Evolutionary conservation across 2,797 vertebrate genomes (phyloP), one percentile per base, ranked within the genome.

Genomic region (Acipenser ruthenus): DNA sequence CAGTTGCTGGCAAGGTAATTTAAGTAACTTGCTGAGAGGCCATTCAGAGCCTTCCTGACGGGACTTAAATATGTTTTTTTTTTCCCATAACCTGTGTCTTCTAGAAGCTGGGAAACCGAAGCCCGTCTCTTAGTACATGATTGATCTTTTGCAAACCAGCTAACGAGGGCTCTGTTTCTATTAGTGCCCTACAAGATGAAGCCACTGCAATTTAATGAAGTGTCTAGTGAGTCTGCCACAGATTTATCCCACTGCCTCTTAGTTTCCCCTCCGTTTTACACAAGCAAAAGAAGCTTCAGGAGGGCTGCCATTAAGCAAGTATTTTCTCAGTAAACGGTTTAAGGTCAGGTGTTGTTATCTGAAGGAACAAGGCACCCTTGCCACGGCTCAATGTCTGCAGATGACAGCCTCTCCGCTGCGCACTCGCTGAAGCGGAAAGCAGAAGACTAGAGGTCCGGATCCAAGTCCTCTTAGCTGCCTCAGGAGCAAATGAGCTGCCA

Each of bases 121-220:
- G 87, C 86, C 71, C 73, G 71, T 91, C 87, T 91, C 87, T 85
- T 84, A 86, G 84, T 87, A 82, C 79, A 89, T 94, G 93, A 95
- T 95, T 90, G 90, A 93, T 96, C 90, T 93, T 92, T 94, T 90
- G 93, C 92, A 88, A 84, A 90, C 89, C 87, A 86, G 91, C 93
- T 96, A 96, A 96, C 93, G 92, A 95, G 94, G 90, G 87, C 90
- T 92, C 91, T 90, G 86, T 91, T 93, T 93, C 89, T 90, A 91
- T 93, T 94, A 92, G 87, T 75, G 83, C 76, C 80, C 88, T 89
- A 91, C 87, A 88, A 93, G 92, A 93, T 89, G 81, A 84, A 84
- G 90, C 90, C 91, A 91, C 82, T 85, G 86, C 87, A 88, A 90
- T 93, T 95, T 96, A 98, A 97, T 97, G 95, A 96, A 95, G 92